Conservation (phyloP, 2,797 vertebrate species). For the Oryzias dopingdopingensis region DNA sequence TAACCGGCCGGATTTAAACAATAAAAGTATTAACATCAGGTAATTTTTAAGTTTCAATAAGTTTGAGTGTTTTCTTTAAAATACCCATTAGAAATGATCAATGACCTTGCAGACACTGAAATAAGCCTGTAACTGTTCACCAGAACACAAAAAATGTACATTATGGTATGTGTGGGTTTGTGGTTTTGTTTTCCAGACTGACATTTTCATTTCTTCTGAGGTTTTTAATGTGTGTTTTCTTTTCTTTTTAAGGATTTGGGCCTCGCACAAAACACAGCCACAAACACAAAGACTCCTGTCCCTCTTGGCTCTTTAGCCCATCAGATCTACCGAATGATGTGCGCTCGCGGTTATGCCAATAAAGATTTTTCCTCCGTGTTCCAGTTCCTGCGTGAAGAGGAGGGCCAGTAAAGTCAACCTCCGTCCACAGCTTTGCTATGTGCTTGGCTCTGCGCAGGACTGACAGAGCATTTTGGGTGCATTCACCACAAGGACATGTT, state of each 20-base stretch:
- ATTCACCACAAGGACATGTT: constrained; percentile 41
- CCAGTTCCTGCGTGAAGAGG: constrained; percentile 93
- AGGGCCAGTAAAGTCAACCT: constrained; percentile 64
- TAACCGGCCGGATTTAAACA: too few species aligned
- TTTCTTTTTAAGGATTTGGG: constrained; percentile 85
- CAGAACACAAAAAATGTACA: background rate
- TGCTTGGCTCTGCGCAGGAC: constrained; percentile 46
- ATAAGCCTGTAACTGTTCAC: constrained; percentile 14
- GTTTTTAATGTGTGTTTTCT: constrained; percentile 37
- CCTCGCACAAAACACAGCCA: constrained; percentile 93
- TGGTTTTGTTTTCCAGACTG: constrained; percentile 41
- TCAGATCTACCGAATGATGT: constrained; percentile 97
- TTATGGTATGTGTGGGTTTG: constrained; percentile 13
- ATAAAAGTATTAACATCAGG: too few species aligned
- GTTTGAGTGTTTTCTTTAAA: too few species aligned
- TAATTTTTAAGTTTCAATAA: too few species aligned
- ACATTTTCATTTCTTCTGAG: constrained; percentile 27
- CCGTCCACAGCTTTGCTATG: constrained; percentile 53
- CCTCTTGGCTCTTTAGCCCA: constrained; percentile 91
- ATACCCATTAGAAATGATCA: background rate
- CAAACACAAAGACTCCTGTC: constrained; percentile 91
- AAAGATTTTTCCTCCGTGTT: constrained; percentile 99
- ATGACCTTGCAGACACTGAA: constrained; percentile 19
- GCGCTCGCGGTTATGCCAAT: constrained; percentile 90
- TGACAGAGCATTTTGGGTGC: constrained; percentile 42